Evolutionary conservation across 1,140 invertebrate genomes (phyloP).

Genomic region (Cryptotermes secundus): DNA sequence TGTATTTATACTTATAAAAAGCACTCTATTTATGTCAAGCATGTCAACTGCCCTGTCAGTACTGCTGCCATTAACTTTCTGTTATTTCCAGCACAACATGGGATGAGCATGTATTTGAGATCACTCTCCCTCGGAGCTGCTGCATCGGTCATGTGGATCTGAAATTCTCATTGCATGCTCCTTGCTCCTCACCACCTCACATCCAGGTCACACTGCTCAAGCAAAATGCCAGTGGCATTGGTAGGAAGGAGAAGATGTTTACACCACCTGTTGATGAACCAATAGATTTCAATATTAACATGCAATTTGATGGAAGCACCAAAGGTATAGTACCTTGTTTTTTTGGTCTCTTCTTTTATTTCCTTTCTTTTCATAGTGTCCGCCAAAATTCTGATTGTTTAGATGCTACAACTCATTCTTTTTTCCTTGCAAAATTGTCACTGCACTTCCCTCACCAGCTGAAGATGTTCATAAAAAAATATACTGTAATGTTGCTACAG

Average conservation of each 20-base stretch:
- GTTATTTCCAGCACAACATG: slow-evolving; percentile 65
- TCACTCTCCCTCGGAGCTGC: slow-evolving; percentile 72
- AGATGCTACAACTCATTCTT: no score
- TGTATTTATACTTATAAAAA: no score
- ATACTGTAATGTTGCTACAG: no score
- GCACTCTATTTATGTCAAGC: background rate
- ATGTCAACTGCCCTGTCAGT: background rate
- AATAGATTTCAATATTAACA: slow-evolving; percentile 57
- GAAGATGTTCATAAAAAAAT: no score
- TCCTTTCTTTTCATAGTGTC: background rate
- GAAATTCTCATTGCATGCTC: slow-evolving; percentile 76
- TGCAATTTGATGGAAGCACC: slow-evolving; percentile 43
- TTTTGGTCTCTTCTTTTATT: no score
- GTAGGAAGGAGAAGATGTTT: slow-evolving; percentile 43
- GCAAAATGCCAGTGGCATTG: slow-evolving; percentile 75
- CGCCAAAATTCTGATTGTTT: no score
- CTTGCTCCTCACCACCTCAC: slow-evolving; percentile 58
- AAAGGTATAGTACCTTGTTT: background rate
- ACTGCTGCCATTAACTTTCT: background rate
- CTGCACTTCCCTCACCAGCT: no score
- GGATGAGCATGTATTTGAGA: slow-evolving; percentile 89
- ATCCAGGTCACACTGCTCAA: slow-evolving; percentile 82
- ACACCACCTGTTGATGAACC: slow-evolving; percentile 56
- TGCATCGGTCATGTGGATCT: slow-evolving; percentile 85
- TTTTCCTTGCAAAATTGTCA: no score